Conservation (phyloP, 2,797 vertebrate species). For the Eulemur rubriventer region DNA sequence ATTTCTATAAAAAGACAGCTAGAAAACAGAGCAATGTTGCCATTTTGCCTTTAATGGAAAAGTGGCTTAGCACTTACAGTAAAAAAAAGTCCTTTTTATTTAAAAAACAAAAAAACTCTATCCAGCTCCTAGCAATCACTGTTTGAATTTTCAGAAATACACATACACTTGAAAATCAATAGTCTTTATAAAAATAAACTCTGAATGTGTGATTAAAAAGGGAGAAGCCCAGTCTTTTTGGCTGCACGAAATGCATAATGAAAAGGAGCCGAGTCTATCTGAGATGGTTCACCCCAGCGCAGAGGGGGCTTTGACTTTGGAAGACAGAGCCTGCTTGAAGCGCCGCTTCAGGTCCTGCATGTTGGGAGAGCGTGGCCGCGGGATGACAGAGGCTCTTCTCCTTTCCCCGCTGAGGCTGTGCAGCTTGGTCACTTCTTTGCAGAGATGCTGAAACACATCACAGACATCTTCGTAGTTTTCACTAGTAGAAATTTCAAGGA, state of each 20-base stretch:
- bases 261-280: conserved; percentile 17
- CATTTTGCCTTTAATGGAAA: conserved; percentile 81
- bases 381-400: conserved; percentile 84
- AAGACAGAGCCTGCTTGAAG: conserved; percentile 89
- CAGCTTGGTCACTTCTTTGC: conserved; percentile 87
- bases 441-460: conserved; percentile 88
- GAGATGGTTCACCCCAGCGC: background rate
- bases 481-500: conserved; percentile 89
- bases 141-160: conserved; percentile 55
- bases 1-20: conserved; percentile 77
- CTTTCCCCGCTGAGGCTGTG: conserved; percentile 80
- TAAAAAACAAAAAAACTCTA: conserved; percentile 31
- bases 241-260: conserved; percentile 21
- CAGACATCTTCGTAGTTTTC: conserved; percentile 88
- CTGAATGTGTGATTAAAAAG: conserved; percentile 67
- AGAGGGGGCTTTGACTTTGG: conserved; percentile 85
- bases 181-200: conserved; percentile 87
- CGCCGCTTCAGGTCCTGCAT: conserved; percentile 91
- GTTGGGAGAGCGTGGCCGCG: conserved; percentile 89
- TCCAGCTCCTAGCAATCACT: conserved; percentile 26
- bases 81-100: conserved; percentile 22
- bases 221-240: conserved; percentile 66
- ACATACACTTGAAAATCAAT: conserved; percentile 72
- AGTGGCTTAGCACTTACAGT: conserved; percentile 57
- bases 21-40: conserved; percentile 67